Conservation (phyloP, 92 coral and sea anemone genomes). For the Epizoanthus scotinus region DNA sequence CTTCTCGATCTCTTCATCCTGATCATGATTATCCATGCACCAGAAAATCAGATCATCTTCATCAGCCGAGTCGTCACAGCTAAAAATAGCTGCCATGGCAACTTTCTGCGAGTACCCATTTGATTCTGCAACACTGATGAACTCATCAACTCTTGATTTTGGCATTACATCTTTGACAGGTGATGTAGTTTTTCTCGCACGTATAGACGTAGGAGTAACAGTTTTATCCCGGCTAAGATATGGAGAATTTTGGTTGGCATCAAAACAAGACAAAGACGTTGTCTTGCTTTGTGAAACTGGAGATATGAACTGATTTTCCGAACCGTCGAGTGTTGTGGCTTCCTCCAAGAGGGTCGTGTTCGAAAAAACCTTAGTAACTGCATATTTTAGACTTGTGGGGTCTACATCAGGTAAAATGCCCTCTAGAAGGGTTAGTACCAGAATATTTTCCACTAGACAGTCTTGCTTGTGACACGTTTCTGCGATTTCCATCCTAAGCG, state of each 20-base stretch:
- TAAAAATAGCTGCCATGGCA: constrained; percentile 64
- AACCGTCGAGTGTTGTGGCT: background rate
- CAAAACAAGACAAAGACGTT: background rate
- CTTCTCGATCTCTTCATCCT: constrained; percentile 46
- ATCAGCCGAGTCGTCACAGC: constrained; percentile 45
- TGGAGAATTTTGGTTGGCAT: background rate
- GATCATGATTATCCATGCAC: constrained; percentile 67
- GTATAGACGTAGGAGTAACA: background rate
- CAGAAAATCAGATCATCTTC: constrained; percentile 77
- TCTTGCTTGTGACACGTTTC: constrained; percentile 46
- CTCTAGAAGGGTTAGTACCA: constrained; percentile 67
- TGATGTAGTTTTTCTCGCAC: background rate
- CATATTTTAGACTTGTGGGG: constrained; percentile 45
- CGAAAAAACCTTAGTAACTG: constrained; percentile 22
- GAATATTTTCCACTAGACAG: constrained; percentile 38
- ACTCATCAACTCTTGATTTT: constrained; percentile 9
- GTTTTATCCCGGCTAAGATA: background rate
- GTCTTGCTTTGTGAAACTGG: background rate
- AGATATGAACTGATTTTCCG: background rate
- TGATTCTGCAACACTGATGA: constrained; percentile 46
- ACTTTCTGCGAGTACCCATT: constrained; percentile 60
- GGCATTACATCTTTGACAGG: background rate
- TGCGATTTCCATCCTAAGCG: constrained; percentile 69
- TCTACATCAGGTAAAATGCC: constrained; percentile 61
- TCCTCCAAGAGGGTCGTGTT: constrained; percentile 6